Evolutionary conservation across 1,140 invertebrate genomes (phyloP).

Genomic region (Achroia grisella): DNA sequence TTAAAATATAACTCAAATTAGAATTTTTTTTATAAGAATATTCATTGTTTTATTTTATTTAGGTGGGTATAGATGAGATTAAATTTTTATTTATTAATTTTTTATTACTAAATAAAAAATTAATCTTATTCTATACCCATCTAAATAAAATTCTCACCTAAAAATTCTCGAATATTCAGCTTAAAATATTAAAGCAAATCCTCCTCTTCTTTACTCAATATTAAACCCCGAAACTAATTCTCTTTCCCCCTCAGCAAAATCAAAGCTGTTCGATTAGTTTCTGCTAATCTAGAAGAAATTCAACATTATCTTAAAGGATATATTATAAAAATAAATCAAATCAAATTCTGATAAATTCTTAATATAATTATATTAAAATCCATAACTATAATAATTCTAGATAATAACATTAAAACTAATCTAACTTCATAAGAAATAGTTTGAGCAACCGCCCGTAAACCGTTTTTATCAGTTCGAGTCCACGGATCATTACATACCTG

Average conservation of each 20-base stretch:
- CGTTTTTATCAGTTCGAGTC: too few species aligned
- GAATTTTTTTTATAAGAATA: too few species aligned
- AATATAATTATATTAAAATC: slow-evolving; percentile 68
- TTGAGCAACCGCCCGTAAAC: slow-evolving; percentile 77
- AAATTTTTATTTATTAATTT: too few species aligned
- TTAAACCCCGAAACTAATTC: slow-evolving; percentile 87
- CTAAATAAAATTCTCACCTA: slow-evolving; percentile 78
- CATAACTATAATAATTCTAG: slow-evolving; percentile 59
- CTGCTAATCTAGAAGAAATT: slow-evolving; percentile 77
- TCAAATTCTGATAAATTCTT: slow-evolving; percentile 67
- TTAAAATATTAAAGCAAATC: slow-evolving; percentile 85
- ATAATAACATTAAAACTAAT: slow-evolving; percentile 74
- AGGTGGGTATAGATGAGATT: too few species aligned
- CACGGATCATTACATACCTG: too few species aligned
- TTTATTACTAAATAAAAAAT: slow-evolving; percentile 74
- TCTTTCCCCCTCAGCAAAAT: slow-evolving; percentile 84
- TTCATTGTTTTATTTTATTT: too few species aligned
- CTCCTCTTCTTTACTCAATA: slow-evolving; percentile 79
- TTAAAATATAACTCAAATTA: too few species aligned
- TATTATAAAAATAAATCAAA: slow-evolving; percentile 56
- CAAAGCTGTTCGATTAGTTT: slow-evolving; percentile 84
- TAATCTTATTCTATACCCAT: slow-evolving; percentile 47
- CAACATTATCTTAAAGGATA: slow-evolving; percentile 73
- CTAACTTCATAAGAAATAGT: slow-evolving; percentile 82
- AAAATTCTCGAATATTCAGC: slow-evolving; percentile 81